Base-by-base conservation (phyloP, 2,113 vertebrate species). In the Chamaetylas fuelleborni region DNA sequence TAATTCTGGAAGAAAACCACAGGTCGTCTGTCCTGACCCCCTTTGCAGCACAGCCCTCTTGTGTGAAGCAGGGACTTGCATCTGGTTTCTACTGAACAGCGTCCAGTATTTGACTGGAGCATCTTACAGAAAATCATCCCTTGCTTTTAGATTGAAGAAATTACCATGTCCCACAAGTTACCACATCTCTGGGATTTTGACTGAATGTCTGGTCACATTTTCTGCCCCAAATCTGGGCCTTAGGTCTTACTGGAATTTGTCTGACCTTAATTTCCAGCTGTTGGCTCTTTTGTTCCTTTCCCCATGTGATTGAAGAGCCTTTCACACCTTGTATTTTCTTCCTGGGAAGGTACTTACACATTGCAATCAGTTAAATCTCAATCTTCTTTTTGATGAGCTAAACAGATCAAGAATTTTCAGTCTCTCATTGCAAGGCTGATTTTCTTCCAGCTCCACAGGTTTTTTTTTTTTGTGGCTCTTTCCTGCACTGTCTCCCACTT, bases 191-290 rank as follows among this genome's bases (percentile, higher is more conserved):
- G 78, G 87, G 90, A 94, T 87, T 94, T 85, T 95, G 78, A 65
- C 66, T 92, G 87, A 82, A 58, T 40, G 47, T 80, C 92, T 95
- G 79, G 88, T 95, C 87, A 92, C 79, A 92, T 96, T 91, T 92
- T 89, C 57, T 91, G 61, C 73, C 54, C 43, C 38, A 90, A 72
- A 95, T 93, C 62, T 79, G 81, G 36, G 50, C 22, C 81, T 95
- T 84, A 65, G 6, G 9, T 85, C 48, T 94, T 77, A 64, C 76
- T 90, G 92, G 74, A 95, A 95, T 93, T 85, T 77, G 33, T 85
- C 93, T 91, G 90, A 92, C 92, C 85, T 66, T 95, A 83, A 92
- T 96, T 96, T 96, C 96, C 94, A 93, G 93, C 87, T 93, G 89
- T 92, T 95, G 73, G 61, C 19, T 95, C 53, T 79, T 93, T 81